Conservation (phyloP, 2,797 vertebrate species). For the Microhierax caerulescens region DNA sequence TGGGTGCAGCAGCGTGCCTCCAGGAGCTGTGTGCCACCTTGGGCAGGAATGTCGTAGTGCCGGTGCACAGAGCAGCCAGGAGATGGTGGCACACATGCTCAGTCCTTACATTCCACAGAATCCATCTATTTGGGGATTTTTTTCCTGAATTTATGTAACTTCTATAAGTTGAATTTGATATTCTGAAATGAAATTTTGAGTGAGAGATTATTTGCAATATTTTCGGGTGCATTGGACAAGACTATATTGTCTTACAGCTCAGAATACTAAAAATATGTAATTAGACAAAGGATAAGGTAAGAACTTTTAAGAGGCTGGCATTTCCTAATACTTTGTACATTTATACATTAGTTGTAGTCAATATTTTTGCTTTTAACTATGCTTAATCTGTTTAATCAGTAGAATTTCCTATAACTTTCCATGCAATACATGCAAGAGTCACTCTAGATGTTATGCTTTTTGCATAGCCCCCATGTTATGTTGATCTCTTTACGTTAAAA, state of each 20-base stretch:
- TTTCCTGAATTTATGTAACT: background rate
- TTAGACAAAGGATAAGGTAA: background rate
- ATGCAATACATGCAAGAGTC: background rate
- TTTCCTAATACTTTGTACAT: background rate
- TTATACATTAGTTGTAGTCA: background rate
- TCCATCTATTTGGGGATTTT: background rate
- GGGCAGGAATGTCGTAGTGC: background rate
- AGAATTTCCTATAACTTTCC: background rate
- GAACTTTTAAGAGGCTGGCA: background rate
- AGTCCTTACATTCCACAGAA: background rate
- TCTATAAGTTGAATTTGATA: background rate
- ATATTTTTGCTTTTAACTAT: background rate
- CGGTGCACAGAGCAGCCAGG: rapidly evolving
- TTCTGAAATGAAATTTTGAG: background rate
- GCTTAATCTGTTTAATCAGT: background rate
- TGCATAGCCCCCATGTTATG: background rate
- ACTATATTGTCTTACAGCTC: background rate
- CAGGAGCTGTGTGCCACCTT: rapidly evolving
- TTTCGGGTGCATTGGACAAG: background rate
- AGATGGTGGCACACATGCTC: rapidly evolving
- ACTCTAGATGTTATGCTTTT: background rate
- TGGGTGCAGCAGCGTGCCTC: background rate
- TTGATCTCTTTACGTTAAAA: background rate
- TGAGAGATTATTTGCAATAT: background rate
- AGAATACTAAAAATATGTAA: background rate